Evolutionary conservation across 2,113 vertebrate species (phyloP), one percentile per base, ranked within the genome.

Genomic region (Rhinolophus sinicus): DNA sequence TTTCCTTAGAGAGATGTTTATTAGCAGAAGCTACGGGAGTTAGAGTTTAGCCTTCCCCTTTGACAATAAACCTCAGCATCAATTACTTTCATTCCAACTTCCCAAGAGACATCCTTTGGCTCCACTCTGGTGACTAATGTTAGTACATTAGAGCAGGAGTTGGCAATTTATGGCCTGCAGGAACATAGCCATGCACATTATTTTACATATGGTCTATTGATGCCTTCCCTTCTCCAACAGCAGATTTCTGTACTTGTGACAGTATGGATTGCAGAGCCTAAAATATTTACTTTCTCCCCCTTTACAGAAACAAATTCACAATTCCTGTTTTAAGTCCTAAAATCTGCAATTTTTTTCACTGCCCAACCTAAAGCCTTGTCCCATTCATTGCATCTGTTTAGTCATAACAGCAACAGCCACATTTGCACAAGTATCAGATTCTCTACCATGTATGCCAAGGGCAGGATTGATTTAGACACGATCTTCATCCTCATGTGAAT

Each of bases 281-380:
- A 85, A 86, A 67, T 77, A 93, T 58, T 70, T 96, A 50, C 12
- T 76, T 13, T 89, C 21, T 81, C 19, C 83, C 38, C 30, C 35
- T 62, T 67, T 47, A 73, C 8, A 86, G 69, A 95, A 93, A 93
- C 21, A 94, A 92, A 83, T 38, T 28, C 40, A 75, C 44, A 73
- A n/a, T 26, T 56, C 26, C 50, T 76, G 1, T 75, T 94, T 96
- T 73, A 94, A 93, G 65, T 56, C 47, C 47, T 88, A 75, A 88
- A 84, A 93, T 93, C 38, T 93, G n/a, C 6, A 91, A 62, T 58
- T 75, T 69, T 93, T 86, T 89, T 82, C 96, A 77, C n/a, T 35
- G 6, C 2, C 77, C 22, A 77, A 58, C 35, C 50, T 82, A 82
- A 95, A 73, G 3, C 38, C 93, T 93, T 26, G 35, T 54, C 21